Percentiles rank a stretch among this genome's conserved stretches.
phyloP scores from a whole-genome alignment of 2,888 invertebrate genomes.

The Ophion ellenae region DNA sequence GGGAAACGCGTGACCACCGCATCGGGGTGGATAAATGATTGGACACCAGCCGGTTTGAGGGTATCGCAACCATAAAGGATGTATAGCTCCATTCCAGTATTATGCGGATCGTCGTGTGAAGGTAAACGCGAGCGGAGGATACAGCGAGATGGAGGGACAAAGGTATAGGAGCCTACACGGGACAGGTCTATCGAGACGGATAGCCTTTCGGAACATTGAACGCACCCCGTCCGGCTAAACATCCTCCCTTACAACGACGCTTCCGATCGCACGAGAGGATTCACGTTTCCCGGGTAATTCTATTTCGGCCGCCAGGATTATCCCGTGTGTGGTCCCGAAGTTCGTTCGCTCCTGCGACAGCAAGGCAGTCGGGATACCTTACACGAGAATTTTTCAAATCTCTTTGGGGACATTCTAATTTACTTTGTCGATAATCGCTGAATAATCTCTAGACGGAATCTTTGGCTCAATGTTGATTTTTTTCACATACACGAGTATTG shows the following conservation, averaged over 20 bases:
- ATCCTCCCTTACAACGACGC: slow-evolving; percentile 72
- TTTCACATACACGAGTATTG: neutral
- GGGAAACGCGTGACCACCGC: slow-evolving; percentile 37
- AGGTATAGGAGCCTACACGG: slow-evolving; percentile 44
- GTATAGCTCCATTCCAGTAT: slow-evolving; percentile 63
- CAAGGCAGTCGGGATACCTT: slow-evolving; percentile 28
- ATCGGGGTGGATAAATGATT: slow-evolving; percentile 44
- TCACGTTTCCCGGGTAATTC: slow-evolving; percentile 58
- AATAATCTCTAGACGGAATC: slow-evolving; percentile 2
- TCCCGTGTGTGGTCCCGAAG: slow-evolving; percentile 9
- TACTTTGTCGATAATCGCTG: slow-evolving; percentile 12
- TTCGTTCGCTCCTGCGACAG: slow-evolving; percentile 11
- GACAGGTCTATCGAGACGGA: slow-evolving; percentile 76
- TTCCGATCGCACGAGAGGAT: slow-evolving; percentile 56
- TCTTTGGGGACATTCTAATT: slow-evolving; percentile 19
- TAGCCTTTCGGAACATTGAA: slow-evolving; percentile 81
- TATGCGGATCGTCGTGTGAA: slow-evolving; percentile 39
- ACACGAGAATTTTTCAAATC: slow-evolving; percentile 31
- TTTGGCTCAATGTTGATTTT: neutral
- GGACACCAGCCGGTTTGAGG: slow-evolving; percentile 31
- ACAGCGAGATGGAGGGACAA: slow-evolving; percentile 22
- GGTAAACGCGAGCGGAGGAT: slow-evolving; percentile 48
- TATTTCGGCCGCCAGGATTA: slow-evolving; percentile 47
- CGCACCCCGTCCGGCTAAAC: slow-evolving; percentile 79
- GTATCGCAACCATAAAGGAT: slow-evolving; percentile 33